Evolutionary conservation across 2,797 vertebrate genomes (phyloP), one percentile per base, ranked within the genome.

Genomic region (Pitangus sulphuratus): DNA sequence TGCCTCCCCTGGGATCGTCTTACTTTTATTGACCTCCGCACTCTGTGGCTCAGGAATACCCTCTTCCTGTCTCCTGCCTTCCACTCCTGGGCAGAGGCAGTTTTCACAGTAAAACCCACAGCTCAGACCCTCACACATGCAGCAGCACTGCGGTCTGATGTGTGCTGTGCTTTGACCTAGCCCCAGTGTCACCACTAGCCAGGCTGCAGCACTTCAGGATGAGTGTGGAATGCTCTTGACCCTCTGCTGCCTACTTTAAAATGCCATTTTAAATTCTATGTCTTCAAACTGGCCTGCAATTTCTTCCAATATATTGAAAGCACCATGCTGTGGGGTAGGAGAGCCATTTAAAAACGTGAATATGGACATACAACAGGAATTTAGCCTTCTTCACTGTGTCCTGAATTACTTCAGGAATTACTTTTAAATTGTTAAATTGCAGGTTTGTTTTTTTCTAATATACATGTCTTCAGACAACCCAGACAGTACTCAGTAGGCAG

Each of bases 191-290:
- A 53, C 35, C 13, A 28, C 12, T 1, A 1, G 57, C n/a, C 57
- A 65, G 21, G 21, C 18, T n/a, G 44, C 3, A 84, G 40, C 45
- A 42, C n/a, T 44, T 28, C 7, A 25, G 51, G 18, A 69, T 0
- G 4, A 48, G 11, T 1, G 7, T 15, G 3, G 3, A 79, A 35
- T 1, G 0, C 51, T 57, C 61, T 44, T 31, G 44, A 69, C 11
- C 13, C 35, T 39, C 47, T 30, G 28, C 44, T 57, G 66, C 31
- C 56, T 31, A 8, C 31, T 58, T 56, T 16, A 58, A 50, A 61
- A 65, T 21, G 45, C 11, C 6, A 50, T 14, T 86, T 65, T 40
- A 45, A 76, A 80, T n/a, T 40, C 22, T 50, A 3, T 2, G 0
- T 30, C 64, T 37, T 60, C 18, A 50, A 51, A 30, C 24, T 10